Evolutionary conservation across 2,888 invertebrate genomes (phyloP).

Genomic region (Holacanthella duospinosa): DNA sequence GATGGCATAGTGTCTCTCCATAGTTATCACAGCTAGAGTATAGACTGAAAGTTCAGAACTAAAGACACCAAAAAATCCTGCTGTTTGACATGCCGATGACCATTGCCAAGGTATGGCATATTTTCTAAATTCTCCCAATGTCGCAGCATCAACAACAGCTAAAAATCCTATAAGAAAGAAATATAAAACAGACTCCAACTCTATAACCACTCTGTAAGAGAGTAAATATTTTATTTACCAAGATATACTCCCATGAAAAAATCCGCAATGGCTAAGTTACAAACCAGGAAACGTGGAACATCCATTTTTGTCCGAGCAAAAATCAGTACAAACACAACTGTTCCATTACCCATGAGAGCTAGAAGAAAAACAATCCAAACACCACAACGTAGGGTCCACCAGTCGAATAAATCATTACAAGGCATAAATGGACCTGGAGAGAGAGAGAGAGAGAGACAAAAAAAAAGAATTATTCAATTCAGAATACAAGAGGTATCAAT

Average conservation of each 20-base stretch:
- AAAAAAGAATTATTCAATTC: not conserved
- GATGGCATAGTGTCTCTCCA: conserved; percentile 92
- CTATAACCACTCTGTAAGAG: not conserved
- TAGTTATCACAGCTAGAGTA: conserved; percentile 88
- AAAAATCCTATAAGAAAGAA: conserved; percentile 57
- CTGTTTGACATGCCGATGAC: conserved; percentile 81
- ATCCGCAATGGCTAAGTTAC: conserved; percentile 92
- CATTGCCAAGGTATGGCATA: conserved; percentile 97
- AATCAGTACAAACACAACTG: conserved; percentile 84
- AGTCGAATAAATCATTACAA: conserved; percentile 90
- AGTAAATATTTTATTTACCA: conserved; percentile 48
- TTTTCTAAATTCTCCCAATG: conserved; percentile 88
- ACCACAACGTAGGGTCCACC: conserved; percentile 96
- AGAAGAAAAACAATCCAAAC: conserved; percentile 95
- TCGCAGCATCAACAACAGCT: conserved; percentile 91
- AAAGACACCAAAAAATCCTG: conserved; percentile 87
- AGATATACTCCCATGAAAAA: conserved; percentile 94
- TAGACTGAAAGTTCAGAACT: conserved; percentile 90
- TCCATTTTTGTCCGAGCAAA: conserved; percentile 89
- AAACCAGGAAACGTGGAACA: conserved; percentile 90
- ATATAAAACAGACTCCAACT: not conserved
- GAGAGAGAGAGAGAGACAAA: too few relatives aligned
- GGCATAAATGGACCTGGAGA: conserved; percentile 80
- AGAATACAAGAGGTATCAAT: too few relatives aligned
- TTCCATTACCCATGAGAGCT: conserved; percentile 90